phyloP scores from a whole-genome alignment of 2,113 vertebrate genomes.

The Anas platyrhynchos region DNA sequence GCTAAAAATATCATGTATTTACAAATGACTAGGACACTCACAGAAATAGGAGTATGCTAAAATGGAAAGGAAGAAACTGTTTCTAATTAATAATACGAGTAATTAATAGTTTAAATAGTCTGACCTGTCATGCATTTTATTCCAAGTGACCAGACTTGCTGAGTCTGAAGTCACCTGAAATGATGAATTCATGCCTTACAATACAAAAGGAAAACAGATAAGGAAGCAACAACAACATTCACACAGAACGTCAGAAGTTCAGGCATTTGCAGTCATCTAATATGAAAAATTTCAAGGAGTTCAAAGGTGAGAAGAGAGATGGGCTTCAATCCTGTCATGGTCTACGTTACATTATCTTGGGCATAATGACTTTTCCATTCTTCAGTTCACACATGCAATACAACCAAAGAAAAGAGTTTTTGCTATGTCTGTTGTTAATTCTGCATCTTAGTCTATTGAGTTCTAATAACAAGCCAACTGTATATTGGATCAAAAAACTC shows the following conservation, averaged over 20 bases:
- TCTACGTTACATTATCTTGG: neutral
- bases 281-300: neutral
- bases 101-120: neutral
- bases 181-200: neutral
- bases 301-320: neutral
- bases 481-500: neutral
- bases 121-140: neutral
- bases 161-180: neutral
- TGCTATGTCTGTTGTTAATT: neutral
- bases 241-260: neutral
- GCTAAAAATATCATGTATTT: constrained; percentile 16
- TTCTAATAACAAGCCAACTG: neutral
- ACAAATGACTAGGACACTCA: neutral
- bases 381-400: neutral
- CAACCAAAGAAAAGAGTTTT: neutral
- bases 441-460: neutral
- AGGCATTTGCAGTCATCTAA: neutral
- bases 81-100: neutral
- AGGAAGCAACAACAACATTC: neutral
- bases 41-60: neutral
- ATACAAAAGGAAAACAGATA: neutral
- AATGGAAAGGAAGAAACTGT: neutral
- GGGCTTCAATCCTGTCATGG: neutral
- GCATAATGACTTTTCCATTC: neutral
- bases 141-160: neutral